Evolutionary conservation across 2,113 vertebrate species (phyloP).

Genomic region (Cottus gobio): DNA sequence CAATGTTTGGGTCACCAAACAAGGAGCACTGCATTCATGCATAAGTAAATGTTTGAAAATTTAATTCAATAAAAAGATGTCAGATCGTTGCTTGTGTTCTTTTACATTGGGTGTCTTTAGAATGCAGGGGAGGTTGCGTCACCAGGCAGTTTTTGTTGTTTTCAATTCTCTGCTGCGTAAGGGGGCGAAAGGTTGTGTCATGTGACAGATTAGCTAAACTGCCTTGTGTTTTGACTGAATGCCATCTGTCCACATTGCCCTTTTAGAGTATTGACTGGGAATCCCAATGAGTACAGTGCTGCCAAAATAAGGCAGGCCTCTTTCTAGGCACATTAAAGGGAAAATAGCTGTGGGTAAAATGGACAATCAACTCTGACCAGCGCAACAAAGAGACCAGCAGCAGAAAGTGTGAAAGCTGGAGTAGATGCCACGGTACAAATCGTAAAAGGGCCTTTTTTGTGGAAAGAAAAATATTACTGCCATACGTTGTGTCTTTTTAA

Average conservation of each 20-base stretch:
- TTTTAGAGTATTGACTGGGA: slow-evolving; percentile 71
- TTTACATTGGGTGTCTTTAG: slow-evolving; percentile 26
- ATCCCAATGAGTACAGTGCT: slow-evolving; percentile 61
- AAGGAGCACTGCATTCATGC: slow-evolving; percentile 15
- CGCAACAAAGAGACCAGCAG: background rate
- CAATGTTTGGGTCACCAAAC: slow-evolving; percentile 47
- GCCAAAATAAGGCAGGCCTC: slow-evolving; percentile 31
- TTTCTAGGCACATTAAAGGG: slow-evolving; percentile 37
- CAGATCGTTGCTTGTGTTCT: background rate
- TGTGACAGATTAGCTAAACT: slow-evolving; percentile 51
- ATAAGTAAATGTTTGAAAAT: slow-evolving; percentile 34
- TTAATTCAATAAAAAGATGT: slow-evolving; percentile 28
- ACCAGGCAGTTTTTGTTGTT: slow-evolving; percentile 36
- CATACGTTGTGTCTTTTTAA: slow-evolving; percentile 3
- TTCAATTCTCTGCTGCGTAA: slow-evolving; percentile 53
- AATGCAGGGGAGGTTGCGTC: slow-evolving; percentile 33
- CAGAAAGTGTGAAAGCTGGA: slow-evolving; percentile 5
- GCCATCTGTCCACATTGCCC: slow-evolving; percentile 67
- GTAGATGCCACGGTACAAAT: background rate
- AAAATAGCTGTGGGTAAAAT: slow-evolving; percentile 52
- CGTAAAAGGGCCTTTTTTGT: slow-evolving; percentile 12
- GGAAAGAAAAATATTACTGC: slow-evolving; percentile 5
- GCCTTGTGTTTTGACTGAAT: slow-evolving; percentile 63
- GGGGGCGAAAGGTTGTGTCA: slow-evolving; percentile 46
- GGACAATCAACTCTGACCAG: slow-evolving; percentile 34